Base-by-base conservation (phyloP, 2,113 vertebrate genomes). In the Amia ocellicauda region DNA sequence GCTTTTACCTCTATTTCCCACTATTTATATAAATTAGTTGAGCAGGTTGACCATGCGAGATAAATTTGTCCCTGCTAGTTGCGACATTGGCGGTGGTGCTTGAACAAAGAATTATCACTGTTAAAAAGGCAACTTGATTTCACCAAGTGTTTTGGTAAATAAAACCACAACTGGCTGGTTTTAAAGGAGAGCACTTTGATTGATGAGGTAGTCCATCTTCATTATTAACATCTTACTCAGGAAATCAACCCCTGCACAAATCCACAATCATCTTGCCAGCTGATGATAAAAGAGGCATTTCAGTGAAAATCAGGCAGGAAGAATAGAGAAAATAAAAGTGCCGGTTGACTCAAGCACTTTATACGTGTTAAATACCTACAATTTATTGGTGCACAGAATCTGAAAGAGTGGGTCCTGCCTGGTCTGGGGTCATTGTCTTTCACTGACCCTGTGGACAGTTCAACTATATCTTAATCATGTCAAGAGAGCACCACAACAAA, bases 81-180 rank as follows among this genome's bases (percentile, higher is more conserved):
- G 17, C 7, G 24, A 56, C 23, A 29, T 36, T 9, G 2, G 22
- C 31, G 22, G 31, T 50, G 23, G 28, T 28, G n/a, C 40, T 50
- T 20, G 23, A 57, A 10, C 63, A 28, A 45, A 43, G 28, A 58
- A 65, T 65, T 65, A 65, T 65, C 43, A 45, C 26, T 52, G 41
- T 58, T 65, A 51, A 65, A 65, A 56, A 28, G 10, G 29, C 28
- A 16, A 55, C 56, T 58, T 58, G 63, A 65, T 65, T 65, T 58
- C 63, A 65, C 63, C 55, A 41, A 42, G 54, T 58, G 43, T 51
- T 65, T 65, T 47, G 63, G 63, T 65, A 65, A 65, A 65, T 58
- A 58, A 65, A 58, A 47, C 43, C 63, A 13, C 54, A 57, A 26
- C 4, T 24, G n/a, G 51, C 24, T 20, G 40, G 45, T 47, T 17